Conservation (phyloP, 2,113 vertebrate genomes). For the Elaphurus davidianus region DNA sequence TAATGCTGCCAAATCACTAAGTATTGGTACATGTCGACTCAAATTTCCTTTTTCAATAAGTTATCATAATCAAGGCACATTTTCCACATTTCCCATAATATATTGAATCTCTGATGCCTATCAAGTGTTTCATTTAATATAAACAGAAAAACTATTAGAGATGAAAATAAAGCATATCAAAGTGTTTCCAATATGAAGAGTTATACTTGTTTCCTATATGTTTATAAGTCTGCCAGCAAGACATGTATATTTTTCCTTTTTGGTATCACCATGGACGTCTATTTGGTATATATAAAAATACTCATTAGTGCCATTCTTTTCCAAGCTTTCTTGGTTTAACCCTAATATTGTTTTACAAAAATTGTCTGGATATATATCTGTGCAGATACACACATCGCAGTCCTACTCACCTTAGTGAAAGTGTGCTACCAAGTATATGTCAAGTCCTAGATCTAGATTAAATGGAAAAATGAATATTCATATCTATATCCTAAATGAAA, state of each 20-base stretch:
- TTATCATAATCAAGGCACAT: neutral
- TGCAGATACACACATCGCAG: neutral
- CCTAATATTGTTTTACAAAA: neutral
- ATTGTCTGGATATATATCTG: neutral
- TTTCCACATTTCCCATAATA: neutral
- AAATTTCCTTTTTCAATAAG: neutral
- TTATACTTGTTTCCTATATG: neutral
- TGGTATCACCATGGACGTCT: neutral
- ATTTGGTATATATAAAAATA: neutral
- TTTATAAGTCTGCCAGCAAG: neutral
- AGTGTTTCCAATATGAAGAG: neutral
- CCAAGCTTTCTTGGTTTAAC: neutral
- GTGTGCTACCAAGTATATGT: neutral
- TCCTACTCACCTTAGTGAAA: neutral
- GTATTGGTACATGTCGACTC: neutral
- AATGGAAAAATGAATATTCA: neutral
- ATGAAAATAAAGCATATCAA: neutral
- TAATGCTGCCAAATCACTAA: neutral
- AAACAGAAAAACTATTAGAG: neutral
- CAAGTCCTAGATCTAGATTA: neutral
- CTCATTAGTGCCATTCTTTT: neutral
- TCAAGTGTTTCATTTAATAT: neutral
- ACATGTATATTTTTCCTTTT: neutral
- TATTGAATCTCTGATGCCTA: neutral
- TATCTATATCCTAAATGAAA: neutral